Conservation (phyloP, 2,113 vertebrate species). For the Zosterops pallidus region DNA sequence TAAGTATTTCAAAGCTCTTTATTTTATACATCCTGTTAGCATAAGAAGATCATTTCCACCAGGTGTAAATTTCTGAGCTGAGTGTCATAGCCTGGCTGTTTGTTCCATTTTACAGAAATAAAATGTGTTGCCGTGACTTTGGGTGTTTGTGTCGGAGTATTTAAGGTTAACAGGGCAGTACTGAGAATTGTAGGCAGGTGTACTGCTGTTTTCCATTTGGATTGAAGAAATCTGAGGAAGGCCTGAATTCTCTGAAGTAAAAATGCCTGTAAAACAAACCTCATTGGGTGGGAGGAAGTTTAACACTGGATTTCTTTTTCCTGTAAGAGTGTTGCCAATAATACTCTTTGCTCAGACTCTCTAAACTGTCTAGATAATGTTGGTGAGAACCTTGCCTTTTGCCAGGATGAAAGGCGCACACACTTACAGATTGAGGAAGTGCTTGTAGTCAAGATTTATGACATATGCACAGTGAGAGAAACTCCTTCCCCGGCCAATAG, state of each 20-base stretch:
- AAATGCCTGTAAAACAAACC: not conserved
- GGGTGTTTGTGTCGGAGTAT: fast-evolving
- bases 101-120: not conserved
- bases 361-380: not conserved
- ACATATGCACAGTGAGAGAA: not conserved
- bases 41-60: not conserved
- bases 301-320: not conserved
- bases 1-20: not conserved
- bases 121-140: fast-evolving
- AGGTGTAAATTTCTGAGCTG: not conserved
- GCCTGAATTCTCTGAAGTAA: not conserved
- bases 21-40: not conserved
- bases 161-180: not conserved
- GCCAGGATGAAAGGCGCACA: not conserved
- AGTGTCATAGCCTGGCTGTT: not conserved
- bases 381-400: not conserved
- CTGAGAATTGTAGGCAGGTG: not conserved
- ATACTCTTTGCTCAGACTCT: not conserved
- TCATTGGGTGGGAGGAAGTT: not conserved
- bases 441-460: not conserved
- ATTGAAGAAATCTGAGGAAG: not conserved
- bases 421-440: not conserved
- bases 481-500: not conserved
- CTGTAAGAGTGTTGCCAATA: not conserved
- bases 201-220: not conserved